Conservation (phyloP, 2,113 vertebrate species). For the Chionodraco myersi region DNA sequence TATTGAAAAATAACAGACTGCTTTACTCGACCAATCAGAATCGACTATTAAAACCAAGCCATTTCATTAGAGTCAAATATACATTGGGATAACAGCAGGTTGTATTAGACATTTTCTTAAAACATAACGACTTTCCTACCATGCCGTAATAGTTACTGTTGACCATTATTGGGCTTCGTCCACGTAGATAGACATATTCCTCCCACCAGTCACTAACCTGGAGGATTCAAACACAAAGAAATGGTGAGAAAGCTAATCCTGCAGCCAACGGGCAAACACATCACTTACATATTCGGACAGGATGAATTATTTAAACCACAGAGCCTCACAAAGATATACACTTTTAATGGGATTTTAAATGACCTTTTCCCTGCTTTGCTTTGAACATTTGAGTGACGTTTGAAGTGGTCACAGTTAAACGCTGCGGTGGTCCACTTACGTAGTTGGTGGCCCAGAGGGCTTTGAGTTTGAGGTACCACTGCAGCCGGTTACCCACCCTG, state of each 20-base stretch:
- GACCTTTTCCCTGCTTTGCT: constrained; percentile 9
- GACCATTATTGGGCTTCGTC: constrained; percentile 89
- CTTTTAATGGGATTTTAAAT: constrained; percentile 60
- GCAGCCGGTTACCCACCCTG: constrained; percentile 85
- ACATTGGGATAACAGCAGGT: not conserved
- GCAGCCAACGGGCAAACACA: not conserved
- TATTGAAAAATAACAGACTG: too few relatives aligned
- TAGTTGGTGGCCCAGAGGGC: constrained; percentile 92
- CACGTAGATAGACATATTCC: constrained; percentile 90
- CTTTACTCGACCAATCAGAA: too few relatives aligned
- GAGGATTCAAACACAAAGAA: constrained; percentile 22
- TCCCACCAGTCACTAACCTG: constrained; percentile 97
- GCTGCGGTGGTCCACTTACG: constrained; percentile 81
- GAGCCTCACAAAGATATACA: constrained; percentile 38
- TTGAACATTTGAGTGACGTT: not conserved
- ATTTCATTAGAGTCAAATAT: not conserved
- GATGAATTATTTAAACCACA: constrained; percentile 64
- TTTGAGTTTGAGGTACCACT: constrained; percentile 92
- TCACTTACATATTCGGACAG: constrained; percentile 29
- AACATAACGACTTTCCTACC: constrained; percentile 76
- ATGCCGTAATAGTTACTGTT: constrained; percentile 94
- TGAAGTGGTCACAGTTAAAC: not conserved
- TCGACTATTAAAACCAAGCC: too few relatives aligned
- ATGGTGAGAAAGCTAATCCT: not conserved
- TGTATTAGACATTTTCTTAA: not conserved